These are phyloP conservation scores for Hyles lineata DNA, from an alignment of 2,888 invertebrate species.

Conservation along the genomic window DNA sequence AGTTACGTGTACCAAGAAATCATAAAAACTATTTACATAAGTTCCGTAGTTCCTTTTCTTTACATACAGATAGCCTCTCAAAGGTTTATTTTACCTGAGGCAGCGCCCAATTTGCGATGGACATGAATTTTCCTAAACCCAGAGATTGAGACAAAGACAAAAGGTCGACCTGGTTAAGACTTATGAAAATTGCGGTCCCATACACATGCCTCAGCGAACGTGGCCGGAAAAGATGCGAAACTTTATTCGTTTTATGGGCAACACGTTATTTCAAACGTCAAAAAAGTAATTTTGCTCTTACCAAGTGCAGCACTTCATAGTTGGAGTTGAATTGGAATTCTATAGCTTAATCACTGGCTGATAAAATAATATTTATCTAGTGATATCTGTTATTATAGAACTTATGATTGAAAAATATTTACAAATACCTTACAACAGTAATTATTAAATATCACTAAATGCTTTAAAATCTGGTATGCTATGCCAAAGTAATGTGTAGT, in stretches of 20 bases:
- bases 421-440: too few relatives aligned
- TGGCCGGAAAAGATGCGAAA: conserved; percentile 25
- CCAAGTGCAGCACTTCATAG: not conserved
- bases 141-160: conserved; percentile 73
- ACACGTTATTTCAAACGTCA: conserved; percentile 14
- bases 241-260: conserved; percentile 24
- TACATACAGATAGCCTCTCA: conserved; percentile 52
- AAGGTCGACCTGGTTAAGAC: conserved; percentile 72
- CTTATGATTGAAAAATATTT: too few relatives aligned
- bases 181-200: conserved; percentile 75
- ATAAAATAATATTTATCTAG: too few relatives aligned
- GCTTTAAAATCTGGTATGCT: too few relatives aligned
- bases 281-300: not conserved
- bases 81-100: conserved; percentile 54
- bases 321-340: not conserved
- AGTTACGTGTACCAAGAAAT: conserved; percentile 64
- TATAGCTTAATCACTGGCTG: not conserved
- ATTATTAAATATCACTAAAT: too few relatives aligned
- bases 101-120: conserved; percentile 70
- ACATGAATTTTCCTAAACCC: conserved; percentile 76
- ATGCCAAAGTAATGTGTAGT: too few relatives aligned
- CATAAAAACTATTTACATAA: conserved; percentile 67
- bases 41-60: conserved; percentile 64
- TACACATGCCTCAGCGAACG: conserved; percentile 32
- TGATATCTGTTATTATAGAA: too few relatives aligned